Percentiles rank a stretch among this genome's conserved stretches.
These are phyloP conservation scores for Rosalia funebris DNA, from an alignment of 2,888 invertebrate genomes.

Conservation along the genomic window DNA sequence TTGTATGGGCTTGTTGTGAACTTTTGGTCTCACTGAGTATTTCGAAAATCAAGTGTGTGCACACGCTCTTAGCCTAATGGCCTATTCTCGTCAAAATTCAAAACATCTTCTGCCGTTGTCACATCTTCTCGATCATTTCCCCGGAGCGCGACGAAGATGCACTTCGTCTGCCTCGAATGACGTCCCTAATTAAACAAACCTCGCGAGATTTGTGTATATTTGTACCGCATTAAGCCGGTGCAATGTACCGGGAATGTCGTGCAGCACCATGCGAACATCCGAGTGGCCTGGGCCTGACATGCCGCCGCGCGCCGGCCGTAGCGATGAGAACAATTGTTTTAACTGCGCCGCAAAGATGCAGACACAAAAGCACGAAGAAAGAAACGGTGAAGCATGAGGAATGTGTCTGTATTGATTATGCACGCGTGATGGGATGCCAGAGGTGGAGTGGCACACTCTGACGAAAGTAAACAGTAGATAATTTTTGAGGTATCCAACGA, in stretches of 20 bases:
- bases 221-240: background rate
- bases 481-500: too few relatives aligned
- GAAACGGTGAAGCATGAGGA: constrained; percentile 13
- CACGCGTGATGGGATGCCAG: constrained; percentile 10
- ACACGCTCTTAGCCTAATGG: too few relatives aligned
- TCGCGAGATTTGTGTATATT: constrained; percentile 10
- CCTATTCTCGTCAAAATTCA: too few relatives aligned
- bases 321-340: constrained; percentile 15
- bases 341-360: constrained; percentile 10
- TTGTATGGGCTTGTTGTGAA: too few relatives aligned
- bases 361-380: constrained; percentile 14
- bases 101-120: too few relatives aligned
- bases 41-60: too few relatives aligned
- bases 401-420: constrained; percentile 16
- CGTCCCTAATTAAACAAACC: constrained; percentile 7
- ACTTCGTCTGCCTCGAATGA: too few relatives aligned
- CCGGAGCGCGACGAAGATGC: too few relatives aligned
- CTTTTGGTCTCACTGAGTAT: too few relatives aligned
- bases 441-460: constrained; percentile 2
- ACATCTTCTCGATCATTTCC: too few relatives aligned
- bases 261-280: too few relatives aligned
- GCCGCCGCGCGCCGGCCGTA: background rate
- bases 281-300: background rate
- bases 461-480: too few relatives aligned
- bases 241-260: background rate